Percentiles rank a stretch among this genome's conserved stretches.
Conservation (phyloP, 2,113 vertebrate species). For the Cariama cristata region DNA sequence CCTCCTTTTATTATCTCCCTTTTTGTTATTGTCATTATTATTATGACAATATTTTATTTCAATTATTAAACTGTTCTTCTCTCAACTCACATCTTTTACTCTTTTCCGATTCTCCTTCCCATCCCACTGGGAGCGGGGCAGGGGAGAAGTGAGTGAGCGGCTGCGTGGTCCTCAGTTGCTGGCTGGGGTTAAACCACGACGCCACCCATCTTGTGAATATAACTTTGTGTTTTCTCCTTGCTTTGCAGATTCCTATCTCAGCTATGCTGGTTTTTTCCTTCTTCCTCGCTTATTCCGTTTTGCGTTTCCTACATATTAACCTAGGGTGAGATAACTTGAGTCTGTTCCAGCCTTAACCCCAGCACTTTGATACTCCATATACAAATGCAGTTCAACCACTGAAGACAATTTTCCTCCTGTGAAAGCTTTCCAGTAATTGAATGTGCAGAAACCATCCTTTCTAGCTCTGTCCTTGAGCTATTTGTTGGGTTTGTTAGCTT, state of each 20-base stretch:
- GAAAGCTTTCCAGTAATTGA: conserved; percentile 26
- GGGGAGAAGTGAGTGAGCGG: too few species aligned
- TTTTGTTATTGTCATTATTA: too few species aligned
- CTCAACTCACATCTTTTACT: too few species aligned
- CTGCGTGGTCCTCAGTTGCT: too few species aligned
- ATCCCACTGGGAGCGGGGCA: too few species aligned
- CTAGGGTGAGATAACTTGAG: background rate
- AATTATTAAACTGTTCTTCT: too few species aligned
- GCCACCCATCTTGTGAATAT: background rate
- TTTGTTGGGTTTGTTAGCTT: conserved; percentile 19
- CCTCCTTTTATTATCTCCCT: too few species aligned
- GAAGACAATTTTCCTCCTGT: conserved; percentile 34
- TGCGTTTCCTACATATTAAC: background rate
- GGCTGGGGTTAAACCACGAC: too few species aligned
- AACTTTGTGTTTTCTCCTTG: background rate
- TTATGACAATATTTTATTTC: too few species aligned
- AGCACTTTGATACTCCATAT: background rate
- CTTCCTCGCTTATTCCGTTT: background rate
- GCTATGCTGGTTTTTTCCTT: background rate
- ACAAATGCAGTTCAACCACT: conserved; percentile 23
- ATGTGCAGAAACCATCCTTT: conserved; percentile 17
- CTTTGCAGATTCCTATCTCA: conserved; percentile 29
- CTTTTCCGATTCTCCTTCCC: too few species aligned
- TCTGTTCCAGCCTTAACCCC: conserved; percentile 10
- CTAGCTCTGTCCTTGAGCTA: conserved; percentile 20